Base-by-base conservation (phyloP, 1,140 invertebrate species). In the Nixonia krombeini region DNA sequence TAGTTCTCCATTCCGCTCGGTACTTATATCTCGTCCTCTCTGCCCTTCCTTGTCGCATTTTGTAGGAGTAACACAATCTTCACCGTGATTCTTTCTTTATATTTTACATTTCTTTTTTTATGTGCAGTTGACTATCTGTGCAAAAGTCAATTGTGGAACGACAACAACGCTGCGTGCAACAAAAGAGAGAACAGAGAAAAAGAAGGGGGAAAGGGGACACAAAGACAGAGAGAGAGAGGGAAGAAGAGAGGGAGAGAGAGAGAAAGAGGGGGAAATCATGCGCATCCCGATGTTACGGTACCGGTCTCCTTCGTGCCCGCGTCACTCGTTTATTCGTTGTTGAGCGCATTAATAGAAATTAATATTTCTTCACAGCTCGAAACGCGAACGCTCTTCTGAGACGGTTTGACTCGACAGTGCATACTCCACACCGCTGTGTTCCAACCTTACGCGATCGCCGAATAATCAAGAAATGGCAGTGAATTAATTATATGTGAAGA, bases 311-410 rank as follows among this genome's bases (percentile, higher is more conserved):
- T 53, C 49, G 37, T 21, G 49, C 51, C 47, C 52, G 62, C 62
- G 62, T 58, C 55, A 12, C n/a, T 3, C 21, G 6, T 33, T 10
- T 9, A 12, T 4, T 33, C 31, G 9, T 13, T 10, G 51, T 49
- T 65, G 62, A 53, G 62, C 62, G 62, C 62, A 65, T 65, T 65
- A 57, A 65, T 65, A 35, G 44, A 28, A 41, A 13, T 46, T 2
- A 23, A 18, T 23, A 1, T 42, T 2, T 45, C 51, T 49, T 26
- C 49, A 8, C 45, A 37, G 35, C 49, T 64, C 38, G 38, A 31
- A n/a, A n/a, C n/a, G n/a, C n/a, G n/a, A n/a, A n/a, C n/a, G n/a
- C n/a, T n/a, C n/a, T n/a, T n/a, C n/a, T n/a, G n/a, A n/a, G n/a
- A n/a, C n/a, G n/a, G 33, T 37, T n/a, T 18, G n/a, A 38, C 9